phyloP scores from a whole-genome alignment of 2,113 vertebrate species.

The Cyanoderma ruficeps region DNA sequence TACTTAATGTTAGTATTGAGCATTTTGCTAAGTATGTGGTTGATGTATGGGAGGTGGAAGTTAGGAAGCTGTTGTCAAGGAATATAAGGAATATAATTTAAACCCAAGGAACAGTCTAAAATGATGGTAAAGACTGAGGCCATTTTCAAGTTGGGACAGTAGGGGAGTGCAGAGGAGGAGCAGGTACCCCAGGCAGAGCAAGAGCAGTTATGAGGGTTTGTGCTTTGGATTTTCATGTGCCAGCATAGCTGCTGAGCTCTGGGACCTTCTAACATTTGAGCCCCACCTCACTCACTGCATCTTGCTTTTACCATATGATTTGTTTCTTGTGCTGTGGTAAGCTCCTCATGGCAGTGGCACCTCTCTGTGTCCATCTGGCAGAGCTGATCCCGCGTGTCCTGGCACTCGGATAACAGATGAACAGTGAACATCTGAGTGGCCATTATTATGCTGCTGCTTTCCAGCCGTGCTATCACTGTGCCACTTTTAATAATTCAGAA shows the following conservation, averaged over 20 bases:
- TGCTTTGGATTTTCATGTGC: neutral
- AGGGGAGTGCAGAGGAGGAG: neutral
- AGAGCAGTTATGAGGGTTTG: neutral
- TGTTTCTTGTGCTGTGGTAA: neutral
- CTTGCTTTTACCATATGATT: neutral
- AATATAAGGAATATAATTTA: neutral
- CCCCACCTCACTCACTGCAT: neutral
- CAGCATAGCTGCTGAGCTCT: neutral
- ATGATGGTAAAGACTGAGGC: neutral
- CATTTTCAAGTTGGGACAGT: neutral
- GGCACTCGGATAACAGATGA: neutral
- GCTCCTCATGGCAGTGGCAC: neutral
- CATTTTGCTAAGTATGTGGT: neutral
- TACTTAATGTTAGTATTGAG: neutral
- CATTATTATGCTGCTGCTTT: neutral
- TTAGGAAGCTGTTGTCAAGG: neutral
- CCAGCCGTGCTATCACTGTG: neutral
- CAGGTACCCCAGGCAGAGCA: neutral
- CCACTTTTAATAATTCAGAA: conserved; percentile 63
- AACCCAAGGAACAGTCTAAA: neutral
- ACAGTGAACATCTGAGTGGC: neutral
- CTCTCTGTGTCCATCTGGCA: neutral
- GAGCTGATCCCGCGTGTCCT: fast-evolving
- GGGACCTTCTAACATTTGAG: neutral
- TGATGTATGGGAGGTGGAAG: neutral